These are phyloP conservation scores for Synergus umbraculus DNA, from an alignment of 2,888 invertebrate species.

Conservation along the genomic window DNA sequence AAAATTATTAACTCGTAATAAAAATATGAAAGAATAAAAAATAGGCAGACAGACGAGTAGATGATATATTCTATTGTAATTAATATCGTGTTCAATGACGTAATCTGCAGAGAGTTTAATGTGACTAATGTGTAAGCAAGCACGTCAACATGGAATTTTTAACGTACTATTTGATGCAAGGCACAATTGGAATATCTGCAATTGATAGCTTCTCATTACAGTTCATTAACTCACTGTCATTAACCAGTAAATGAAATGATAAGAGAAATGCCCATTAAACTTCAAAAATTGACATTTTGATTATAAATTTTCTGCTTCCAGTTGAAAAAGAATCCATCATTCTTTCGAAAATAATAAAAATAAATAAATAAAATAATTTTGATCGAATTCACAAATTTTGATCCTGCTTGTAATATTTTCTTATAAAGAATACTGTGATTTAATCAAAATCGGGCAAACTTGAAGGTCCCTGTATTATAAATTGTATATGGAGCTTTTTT, in stretches of 20 bases:
- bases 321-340: too few species aligned
- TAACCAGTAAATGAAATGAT: not conserved
- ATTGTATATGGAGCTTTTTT: too few species aligned
- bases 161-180: not conserved
- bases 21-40: not conserved
- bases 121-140: not conserved
- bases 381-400: too few species aligned
- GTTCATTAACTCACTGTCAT: not conserved
- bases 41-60: not conserved
- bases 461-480: too few species aligned
- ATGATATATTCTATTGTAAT: not conserved
- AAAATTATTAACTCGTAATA: not conserved
- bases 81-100: slow-evolving; percentile 11
- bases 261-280: not conserved
- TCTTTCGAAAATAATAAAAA: too few species aligned
- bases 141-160: not conserved
- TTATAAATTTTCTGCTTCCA: too few species aligned
- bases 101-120: slow-evolving; percentile 5
- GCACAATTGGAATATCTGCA: not conserved
- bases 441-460: too few species aligned
- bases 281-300: not conserved
- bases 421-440: too few species aligned
- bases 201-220: not conserved
- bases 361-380: too few species aligned
- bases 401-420: too few species aligned